Percentiles rank a stretch among this genome's conserved stretches.
Evolutionary conservation across 2,888 invertebrate genomes (phyloP).

Genomic region (Disparrhopalites patrizii): DNA sequence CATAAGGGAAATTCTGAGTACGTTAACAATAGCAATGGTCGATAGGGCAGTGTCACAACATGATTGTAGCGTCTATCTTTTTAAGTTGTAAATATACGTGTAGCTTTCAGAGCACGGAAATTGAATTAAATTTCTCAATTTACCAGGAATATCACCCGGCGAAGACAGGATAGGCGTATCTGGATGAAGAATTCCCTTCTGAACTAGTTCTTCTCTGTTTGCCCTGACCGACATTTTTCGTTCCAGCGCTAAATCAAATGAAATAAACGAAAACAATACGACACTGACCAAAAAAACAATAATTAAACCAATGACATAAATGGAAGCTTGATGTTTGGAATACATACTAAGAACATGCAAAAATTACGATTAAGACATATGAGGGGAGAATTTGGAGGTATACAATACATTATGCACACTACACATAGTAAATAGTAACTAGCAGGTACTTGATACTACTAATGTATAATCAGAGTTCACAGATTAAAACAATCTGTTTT

Average conservation of each 20-base stretch:
- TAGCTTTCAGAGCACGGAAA: neutral
- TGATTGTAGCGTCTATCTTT: neutral
- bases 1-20: too few relatives aligned
- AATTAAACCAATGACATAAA: too few relatives aligned
- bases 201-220: constrained; percentile 93
- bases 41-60: neutral
- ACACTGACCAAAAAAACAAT: neutral
- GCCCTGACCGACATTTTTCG: constrained; percentile 97
- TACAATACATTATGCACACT: too few relatives aligned
- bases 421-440: too few relatives aligned
- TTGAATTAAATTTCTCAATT: constrained; percentile 24
- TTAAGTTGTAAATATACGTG: neutral
- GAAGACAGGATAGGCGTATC: constrained; percentile 63
- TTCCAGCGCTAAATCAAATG: constrained; percentile 72
- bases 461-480: too few relatives aligned
- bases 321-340: too few relatives aligned
- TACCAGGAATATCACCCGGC: constrained; percentile 45
- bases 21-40: too few relatives aligned
- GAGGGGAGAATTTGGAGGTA: too few relatives aligned
- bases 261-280: constrained; percentile 6
- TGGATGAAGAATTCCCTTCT: constrained; percentile 85
- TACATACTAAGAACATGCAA: too few relatives aligned
- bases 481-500: too few relatives aligned
- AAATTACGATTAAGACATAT: too few relatives aligned
- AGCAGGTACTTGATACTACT: too few relatives aligned